Evolutionary conservation across 1,140 invertebrate species (phyloP).

Genomic region (Drosophila sulfurigaster): DNA sequence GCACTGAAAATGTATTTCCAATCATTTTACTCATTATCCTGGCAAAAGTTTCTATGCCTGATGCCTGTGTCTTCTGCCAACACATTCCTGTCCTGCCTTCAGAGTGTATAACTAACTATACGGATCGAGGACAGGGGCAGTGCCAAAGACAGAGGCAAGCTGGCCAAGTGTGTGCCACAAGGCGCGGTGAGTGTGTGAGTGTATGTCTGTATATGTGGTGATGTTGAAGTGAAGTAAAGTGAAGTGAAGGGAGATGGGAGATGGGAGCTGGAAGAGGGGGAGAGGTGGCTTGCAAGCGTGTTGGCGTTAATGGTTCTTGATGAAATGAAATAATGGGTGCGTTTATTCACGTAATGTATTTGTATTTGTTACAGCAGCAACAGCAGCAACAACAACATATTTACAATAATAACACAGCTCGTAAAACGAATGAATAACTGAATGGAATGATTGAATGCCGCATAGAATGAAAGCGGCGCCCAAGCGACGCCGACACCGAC

Average conservation of each 20-base stretch:
- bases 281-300: slow-evolving; percentile 61
- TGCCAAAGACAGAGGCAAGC: slow-evolving; percentile 23
- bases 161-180: slow-evolving; percentile 62
- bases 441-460: slow-evolving; percentile 79
- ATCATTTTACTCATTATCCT: slow-evolving; percentile 82
- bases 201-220: slow-evolving; percentile 16
- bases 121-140: slow-evolving; percentile 30
- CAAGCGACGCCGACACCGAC: slow-evolving; percentile 54
- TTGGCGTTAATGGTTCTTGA: slow-evolving; percentile 83
- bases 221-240: not conserved
- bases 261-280: not conserved
- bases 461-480: slow-evolving; percentile 72
- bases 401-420: slow-evolving; percentile 83
- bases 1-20: slow-evolving; percentile 80
- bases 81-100: slow-evolving; percentile 64
- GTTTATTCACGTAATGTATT: slow-evolving; percentile 84
- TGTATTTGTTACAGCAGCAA: slow-evolving; percentile 79
- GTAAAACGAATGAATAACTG: slow-evolving; percentile 79
- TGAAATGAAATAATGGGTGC: slow-evolving; percentile 84
- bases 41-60: slow-evolving; percentile 66
- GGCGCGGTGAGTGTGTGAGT: slow-evolving; percentile 56
- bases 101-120: slow-evolving; percentile 38
- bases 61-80: slow-evolving; percentile 49
- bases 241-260: not conserved
- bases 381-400: slow-evolving; percentile 60